A percentile compares a stretch with the other conserved stretches of the same genome.
These are phyloP conservation scores for Lasaia peninsularis DNA, from an alignment of 1,140 invertebrate genomes.

Conservation along the genomic window DNA sequence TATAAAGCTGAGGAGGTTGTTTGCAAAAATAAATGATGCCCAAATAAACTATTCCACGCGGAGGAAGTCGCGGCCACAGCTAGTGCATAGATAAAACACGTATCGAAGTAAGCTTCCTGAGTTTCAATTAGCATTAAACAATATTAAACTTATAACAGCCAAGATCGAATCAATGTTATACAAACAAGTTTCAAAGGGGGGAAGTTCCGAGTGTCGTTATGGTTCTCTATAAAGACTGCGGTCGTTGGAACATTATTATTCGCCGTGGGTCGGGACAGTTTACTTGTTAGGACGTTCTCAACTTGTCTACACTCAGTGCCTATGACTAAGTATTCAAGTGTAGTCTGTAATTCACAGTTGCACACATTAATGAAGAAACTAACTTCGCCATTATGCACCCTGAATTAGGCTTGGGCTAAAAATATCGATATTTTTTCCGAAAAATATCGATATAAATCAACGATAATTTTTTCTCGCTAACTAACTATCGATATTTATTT, in stretches of 20 bases:
- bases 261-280: slow-evolving; percentile 36
- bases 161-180: slow-evolving; percentile 18
- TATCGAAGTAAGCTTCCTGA: too few species aligned
- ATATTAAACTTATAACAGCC: background rate
- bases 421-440: too few species aligned
- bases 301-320: slow-evolving; percentile 28
- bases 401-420: too few species aligned
- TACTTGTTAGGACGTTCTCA: slow-evolving; percentile 46
- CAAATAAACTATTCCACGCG: too few species aligned
- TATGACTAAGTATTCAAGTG: slow-evolving; percentile 24
- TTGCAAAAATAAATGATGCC: too few species aligned
- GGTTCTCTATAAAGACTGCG: slow-evolving; percentile 25
- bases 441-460: too few species aligned
- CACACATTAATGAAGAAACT: slow-evolving; percentile 33
- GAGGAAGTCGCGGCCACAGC: too few species aligned
- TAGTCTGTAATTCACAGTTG: slow-evolving; percentile 39
- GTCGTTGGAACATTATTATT: slow-evolving; percentile 42
- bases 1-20: too few species aligned
- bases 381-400: slow-evolving; percentile 27
- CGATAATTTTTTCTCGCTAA: too few species aligned
- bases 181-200: slow-evolving; percentile 29
- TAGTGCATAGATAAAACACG: too few species aligned
- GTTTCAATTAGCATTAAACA: too few species aligned
- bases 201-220: slow-evolving; percentile 38
- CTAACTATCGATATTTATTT: too few species aligned